Conservation (phyloP, 2,113 vertebrate genomes). For the Oreocharis arfaki region DNA sequence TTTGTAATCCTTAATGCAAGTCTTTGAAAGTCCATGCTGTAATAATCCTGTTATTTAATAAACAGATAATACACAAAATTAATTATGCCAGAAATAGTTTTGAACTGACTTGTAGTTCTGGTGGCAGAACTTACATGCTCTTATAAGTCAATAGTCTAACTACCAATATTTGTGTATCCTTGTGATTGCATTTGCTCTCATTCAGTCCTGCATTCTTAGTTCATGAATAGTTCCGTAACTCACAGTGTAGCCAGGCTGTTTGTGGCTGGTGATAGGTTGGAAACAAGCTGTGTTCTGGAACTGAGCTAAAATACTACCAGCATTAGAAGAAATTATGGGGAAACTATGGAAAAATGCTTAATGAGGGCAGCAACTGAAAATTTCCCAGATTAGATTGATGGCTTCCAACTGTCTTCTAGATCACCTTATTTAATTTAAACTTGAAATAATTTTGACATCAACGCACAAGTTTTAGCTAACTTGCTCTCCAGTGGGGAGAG, state of each 20-base stretch:
- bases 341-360: neutral
- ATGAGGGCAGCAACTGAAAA: neutral
- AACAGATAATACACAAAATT: neutral
- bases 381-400: neutral
- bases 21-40: constrained; percentile 13
- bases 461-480: neutral
- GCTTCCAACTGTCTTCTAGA: neutral
- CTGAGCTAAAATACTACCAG: neutral
- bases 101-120: neutral
- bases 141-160: neutral
- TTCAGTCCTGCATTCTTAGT: neutral
- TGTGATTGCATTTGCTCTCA: neutral
- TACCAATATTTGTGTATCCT: neutral
- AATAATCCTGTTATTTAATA: constrained; percentile 36
- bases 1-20: constrained; percentile 1
- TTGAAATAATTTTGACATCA: neutral
- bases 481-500: neutral
- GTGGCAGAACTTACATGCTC: neutral
- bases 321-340: neutral
- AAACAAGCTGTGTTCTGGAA: neutral
- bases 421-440: neutral
- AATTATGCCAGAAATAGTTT: neutral
- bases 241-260: neutral
- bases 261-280: neutral
- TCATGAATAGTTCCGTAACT: neutral